Evolutionary conservation across 2,888 invertebrate genomes (phyloP).

Genomic region (Maniola hyperantus): DNA sequence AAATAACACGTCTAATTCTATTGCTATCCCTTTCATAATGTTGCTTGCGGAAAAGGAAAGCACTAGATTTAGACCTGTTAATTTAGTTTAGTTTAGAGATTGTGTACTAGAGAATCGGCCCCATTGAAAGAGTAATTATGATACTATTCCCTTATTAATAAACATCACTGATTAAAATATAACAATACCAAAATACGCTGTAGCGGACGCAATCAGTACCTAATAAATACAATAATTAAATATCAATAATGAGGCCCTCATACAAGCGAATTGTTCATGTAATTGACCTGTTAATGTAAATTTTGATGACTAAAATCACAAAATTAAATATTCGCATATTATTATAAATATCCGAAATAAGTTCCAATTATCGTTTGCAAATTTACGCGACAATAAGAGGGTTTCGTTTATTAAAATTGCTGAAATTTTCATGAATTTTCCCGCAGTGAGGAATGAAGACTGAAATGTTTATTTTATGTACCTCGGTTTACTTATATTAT

Average conservation of each 20-base stretch:
- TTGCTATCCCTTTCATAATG: too few species aligned
- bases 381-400: constrained; percentile 5
- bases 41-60: too few species aligned
- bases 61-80: too few species aligned
- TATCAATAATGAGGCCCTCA: constrained; percentile 1
- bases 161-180: not conserved
- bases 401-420: constrained; percentile 1
- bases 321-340: constrained; percentile 1
- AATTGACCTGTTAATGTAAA: constrained; percentile 26
- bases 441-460: not conserved
- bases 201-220: not conserved
- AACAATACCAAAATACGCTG: not conserved
- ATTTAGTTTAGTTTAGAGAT: too few species aligned
- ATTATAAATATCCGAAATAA: not conserved
- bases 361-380: constrained; percentile 2
- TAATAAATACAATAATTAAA: constrained; percentile 12
- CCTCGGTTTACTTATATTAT: too few species aligned
- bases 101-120: too few species aligned
- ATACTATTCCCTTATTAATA: not conserved
- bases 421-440: constrained; percentile 4
- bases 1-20: too few species aligned
- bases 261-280: constrained; percentile 8
- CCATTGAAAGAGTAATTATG: too few species aligned
- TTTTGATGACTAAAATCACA: constrained; percentile 5
- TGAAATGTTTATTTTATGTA: not conserved